Evolutionary conservation across 2,797 vertebrate species (phyloP), one percentile per base, ranked within the genome.

Genomic region (Denticeps clupeoides): DNA sequence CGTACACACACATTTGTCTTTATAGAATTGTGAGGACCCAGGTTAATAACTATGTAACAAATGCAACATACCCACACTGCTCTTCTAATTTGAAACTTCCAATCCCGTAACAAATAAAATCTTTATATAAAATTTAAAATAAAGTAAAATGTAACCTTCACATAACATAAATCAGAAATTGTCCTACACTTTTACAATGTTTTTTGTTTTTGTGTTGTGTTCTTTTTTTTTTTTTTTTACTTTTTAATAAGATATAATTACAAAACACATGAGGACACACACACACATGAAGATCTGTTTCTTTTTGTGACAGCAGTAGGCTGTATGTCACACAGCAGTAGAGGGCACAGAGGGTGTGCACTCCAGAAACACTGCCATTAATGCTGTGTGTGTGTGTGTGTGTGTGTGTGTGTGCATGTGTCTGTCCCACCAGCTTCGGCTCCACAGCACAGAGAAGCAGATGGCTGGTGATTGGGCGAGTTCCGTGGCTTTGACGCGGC

Each of bases 391-490:
- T 80, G 79, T 73, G 75, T 71, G 72, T 60, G 70, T 70, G 67
- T 26, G 29, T 25, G 19, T 35, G 32, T 48, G 46, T 38, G 46
- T 48, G 2, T 32, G 18, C 32, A 72, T 80, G 79, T 72, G 75
- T 73, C 74, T 81, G 81, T 75, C 60, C 53, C 24, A 28, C 65
- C 70, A 67, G 71, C 72, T 72, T 66, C 67, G 54, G 67, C 71
- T 71, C 46, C 70, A 70, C 75, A 76, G 78, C 76, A 60, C 65
- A 73, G 68, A 73, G 80, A 83, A 89, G 83, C 87, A 89, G 87
- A 89, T 90, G 88, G 88, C 83, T 75, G 68, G 81, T 85, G 84
- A 85, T 83, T 82, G 83, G 82, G 82, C 69, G 75, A 82, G 83
- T 85, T 84, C 82, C 84, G 83, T 84, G 74, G 72, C 71, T 79